These are phyloP conservation scores for Rousettus madagascariensis DNA, from an alignment of 2,797 vertebrate genomes.

Conservation along the genomic window DNA sequence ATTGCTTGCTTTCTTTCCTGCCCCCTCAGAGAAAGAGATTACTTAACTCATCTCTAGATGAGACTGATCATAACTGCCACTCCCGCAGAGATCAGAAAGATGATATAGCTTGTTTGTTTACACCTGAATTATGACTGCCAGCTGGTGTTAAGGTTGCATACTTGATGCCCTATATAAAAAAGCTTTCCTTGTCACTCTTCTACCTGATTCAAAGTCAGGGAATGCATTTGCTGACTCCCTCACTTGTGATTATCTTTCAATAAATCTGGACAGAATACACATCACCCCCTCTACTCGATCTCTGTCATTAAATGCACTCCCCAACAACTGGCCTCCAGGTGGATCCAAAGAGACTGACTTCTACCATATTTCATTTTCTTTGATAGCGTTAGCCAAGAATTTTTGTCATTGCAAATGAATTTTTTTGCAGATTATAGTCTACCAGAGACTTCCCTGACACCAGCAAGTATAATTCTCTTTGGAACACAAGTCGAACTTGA, in stretches of 20 bases:
- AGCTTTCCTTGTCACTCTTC: not conserved
- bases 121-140: not conserved
- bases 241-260: not conserved
- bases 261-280: not conserved
- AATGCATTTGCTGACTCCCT: not conserved
- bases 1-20: not conserved
- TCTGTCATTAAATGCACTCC: slow-evolving; percentile 49
- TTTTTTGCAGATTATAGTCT: not conserved
- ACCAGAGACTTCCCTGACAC: slow-evolving; percentile 16
- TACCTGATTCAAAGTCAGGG: not conserved
- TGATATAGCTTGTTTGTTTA: not conserved
- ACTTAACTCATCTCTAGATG: not conserved
- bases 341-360: slow-evolving; percentile 3
- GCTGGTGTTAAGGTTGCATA: not conserved
- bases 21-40: not conserved
- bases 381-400: not conserved
- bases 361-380: slow-evolving; percentile 36
- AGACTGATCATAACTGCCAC: not conserved
- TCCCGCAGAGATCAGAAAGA: not conserved
- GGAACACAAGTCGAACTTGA: not conserved
- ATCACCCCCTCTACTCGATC: not conserved
- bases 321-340: not conserved
- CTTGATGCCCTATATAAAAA: not conserved
- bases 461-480: slow-evolving; percentile 22
- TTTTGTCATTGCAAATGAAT: slow-evolving; percentile 11